Evolutionary conservation across 1,140 invertebrate species (phyloP), one percentile per base, ranked within the genome.

Genomic region (Achatina immaculata): DNA sequence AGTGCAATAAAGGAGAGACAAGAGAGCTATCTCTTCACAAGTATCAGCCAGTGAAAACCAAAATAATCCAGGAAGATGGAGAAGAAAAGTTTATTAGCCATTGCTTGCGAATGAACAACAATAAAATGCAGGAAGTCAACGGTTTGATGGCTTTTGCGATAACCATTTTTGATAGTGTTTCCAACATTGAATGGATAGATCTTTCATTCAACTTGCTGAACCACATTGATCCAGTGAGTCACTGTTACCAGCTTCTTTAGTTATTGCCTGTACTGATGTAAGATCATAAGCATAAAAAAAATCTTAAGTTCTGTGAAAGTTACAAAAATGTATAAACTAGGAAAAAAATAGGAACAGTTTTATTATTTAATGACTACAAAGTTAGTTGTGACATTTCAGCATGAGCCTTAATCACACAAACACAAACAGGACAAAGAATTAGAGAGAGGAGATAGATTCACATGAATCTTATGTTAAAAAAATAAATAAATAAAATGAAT

Each of bases 31-130:
- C 78, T 69, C 76, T 73, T 73, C 36, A 71, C 75, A 72, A 83
- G 83, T 24, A 34, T 43, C 24, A 82, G 75, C 62, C 62, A 75
- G n/a, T 72, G 24, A 74, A 45, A 31, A 83, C 71, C 24, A 75
- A 72, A 11, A 45, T n/a, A 36, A 65, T 31, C 19, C 51, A 31
- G 16, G 58, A 77, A 11, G 55, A 75, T 34, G 66, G 82, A 21
- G 66, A 65, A n/a, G 78, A 78, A 0, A 90, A 88, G 69, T 85
- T 82, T 31, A 24, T 24, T 0, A 83, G 83, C n/a, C 76, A 68
- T 45, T 85, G 83, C 82, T 77, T 90, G 0, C 69, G 83, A 51
- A 43, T 89, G 34, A 89, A 89, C 83, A 90, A 90, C 74, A 90
- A 90, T 68, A 40, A 68, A 34, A 73, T 90, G 40, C 78, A 75